These are phyloP conservation scores for Cromileptes altivelis DNA, from an alignment of 2,113 vertebrate genomes.

Conservation along the genomic window DNA sequence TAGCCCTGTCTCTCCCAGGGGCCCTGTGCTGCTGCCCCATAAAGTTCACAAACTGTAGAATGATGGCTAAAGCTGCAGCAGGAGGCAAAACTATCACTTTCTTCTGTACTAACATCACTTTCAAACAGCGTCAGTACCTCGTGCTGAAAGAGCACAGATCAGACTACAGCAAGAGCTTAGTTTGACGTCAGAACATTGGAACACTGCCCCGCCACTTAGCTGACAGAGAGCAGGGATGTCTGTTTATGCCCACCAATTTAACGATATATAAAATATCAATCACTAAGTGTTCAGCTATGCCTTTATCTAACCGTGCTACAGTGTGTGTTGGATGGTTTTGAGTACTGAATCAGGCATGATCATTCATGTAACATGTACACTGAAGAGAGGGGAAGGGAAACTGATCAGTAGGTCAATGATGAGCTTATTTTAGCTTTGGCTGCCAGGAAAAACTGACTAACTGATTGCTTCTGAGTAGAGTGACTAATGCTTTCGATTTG, in stretches of 20 bases:
- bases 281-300: neutral
- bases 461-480: constrained; percentile 5
- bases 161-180: neutral
- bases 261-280: neutral
- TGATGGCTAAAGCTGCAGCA: neutral
- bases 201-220: neutral
- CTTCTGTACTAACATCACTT: neutral
- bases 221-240: constrained; percentile 1
- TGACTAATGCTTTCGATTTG: constrained; percentile 1
- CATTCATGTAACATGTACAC: neutral
- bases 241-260: neutral
- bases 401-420: neutral
- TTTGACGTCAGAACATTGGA: neutral
- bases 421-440: neutral
- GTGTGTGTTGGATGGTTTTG: constrained; percentile 1
- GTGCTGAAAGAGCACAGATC: neutral
- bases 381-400: constrained; percentile 2
- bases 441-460: constrained; percentile 11
- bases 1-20: neutral
- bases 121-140: neutral
- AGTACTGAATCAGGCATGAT: neutral
- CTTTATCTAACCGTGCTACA: neutral
- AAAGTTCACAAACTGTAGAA: neutral
- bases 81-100: neutral
- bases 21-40: neutral